Evolutionary conservation across 2,888 invertebrate species (phyloP).

Genomic region (Catocala sponsa): DNA sequence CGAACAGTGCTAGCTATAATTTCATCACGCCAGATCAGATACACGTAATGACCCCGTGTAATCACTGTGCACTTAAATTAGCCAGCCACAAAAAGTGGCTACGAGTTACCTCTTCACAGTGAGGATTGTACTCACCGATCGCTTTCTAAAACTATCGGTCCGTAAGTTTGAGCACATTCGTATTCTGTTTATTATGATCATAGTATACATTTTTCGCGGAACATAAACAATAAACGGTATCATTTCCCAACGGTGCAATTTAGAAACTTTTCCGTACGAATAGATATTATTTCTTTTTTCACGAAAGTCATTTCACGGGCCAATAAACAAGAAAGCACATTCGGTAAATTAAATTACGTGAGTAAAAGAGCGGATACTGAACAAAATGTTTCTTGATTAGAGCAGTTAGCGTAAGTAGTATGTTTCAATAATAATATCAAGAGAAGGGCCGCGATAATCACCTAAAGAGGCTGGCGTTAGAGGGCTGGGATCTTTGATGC

Average conservation of each 20-base stretch:
- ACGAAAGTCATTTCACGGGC: constrained; percentile 62
- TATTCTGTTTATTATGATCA: constrained; percentile 45
- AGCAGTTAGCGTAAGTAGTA: constrained; percentile 14
- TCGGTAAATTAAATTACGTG: constrained; percentile 57
- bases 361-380: constrained; percentile 39
- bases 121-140: constrained; percentile 49
- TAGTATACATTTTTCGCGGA: constrained; percentile 19
- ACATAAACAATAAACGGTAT: constrained; percentile 60
- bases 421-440: constrained; percentile 12
- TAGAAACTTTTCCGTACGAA: constrained; percentile 59
- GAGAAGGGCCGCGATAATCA: no score
- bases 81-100: constrained; percentile 60
- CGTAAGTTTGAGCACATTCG: constrained; percentile 38
- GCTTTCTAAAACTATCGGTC: constrained; percentile 68
- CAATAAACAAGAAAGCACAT: constrained; percentile 57
- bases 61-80: constrained; percentile 58
- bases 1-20: constrained; percentile 62
- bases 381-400: constrained; percentile 35
- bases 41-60: constrained; percentile 46
- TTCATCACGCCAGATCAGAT: constrained; percentile 54
- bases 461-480: no score
- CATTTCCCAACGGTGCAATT: constrained; percentile 64
- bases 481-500: no score
- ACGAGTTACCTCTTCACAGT: constrained; percentile 51
- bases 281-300: constrained; percentile 45